A percentile compares a stretch with the other conserved stretches of the same genome.
Conservation (phyloP, 1,140 invertebrate genomes). For the Tribolium madens region DNA sequence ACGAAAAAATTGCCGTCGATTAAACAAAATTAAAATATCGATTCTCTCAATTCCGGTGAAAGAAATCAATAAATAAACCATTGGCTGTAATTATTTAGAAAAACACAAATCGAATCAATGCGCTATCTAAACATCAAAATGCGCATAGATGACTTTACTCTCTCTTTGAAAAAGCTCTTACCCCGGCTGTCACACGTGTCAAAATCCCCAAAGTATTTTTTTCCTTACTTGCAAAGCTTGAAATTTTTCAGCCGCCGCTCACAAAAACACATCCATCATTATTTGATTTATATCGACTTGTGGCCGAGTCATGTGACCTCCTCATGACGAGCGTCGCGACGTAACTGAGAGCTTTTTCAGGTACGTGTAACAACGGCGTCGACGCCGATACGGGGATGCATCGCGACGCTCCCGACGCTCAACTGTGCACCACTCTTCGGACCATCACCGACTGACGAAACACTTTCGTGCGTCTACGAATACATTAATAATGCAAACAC, state of each 20-base stretch:
- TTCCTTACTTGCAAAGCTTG: not conserved
- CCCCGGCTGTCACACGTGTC: not conserved
- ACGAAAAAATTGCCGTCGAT: slow-evolving; percentile 1
- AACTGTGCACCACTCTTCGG: not conserved
- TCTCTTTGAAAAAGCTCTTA: not conserved
- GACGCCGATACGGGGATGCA: slow-evolving; percentile 48
- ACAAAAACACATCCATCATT: slow-evolving; percentile 38
- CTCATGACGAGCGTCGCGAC: slow-evolving; percentile 45
- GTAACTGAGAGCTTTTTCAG: slow-evolving; percentile 46
- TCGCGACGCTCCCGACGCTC: slow-evolving; percentile 22
- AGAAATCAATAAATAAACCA: slow-evolving; percentile 22
- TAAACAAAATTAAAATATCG: slow-evolving; percentile 31
- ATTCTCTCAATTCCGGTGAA: not conserved
- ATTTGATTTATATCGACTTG: slow-evolving; percentile 17
- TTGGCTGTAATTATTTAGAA: slow-evolving; percentile 1
- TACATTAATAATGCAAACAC: not conserved
- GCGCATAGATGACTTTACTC: not conserved
- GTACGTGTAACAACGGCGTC: slow-evolving; percentile 48
- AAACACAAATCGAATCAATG: slow-evolving; percentile 9
- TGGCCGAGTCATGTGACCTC: slow-evolving; percentile 39
- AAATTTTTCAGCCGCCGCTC: not conserved
- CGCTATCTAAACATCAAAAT: not conserved
- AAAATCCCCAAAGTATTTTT: not conserved
- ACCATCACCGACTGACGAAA: not conserved
- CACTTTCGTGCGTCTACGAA: not conserved